Evolutionary conservation across 2,888 invertebrate species (phyloP).

Genomic region (Eupeodes latifasciatus): DNA sequence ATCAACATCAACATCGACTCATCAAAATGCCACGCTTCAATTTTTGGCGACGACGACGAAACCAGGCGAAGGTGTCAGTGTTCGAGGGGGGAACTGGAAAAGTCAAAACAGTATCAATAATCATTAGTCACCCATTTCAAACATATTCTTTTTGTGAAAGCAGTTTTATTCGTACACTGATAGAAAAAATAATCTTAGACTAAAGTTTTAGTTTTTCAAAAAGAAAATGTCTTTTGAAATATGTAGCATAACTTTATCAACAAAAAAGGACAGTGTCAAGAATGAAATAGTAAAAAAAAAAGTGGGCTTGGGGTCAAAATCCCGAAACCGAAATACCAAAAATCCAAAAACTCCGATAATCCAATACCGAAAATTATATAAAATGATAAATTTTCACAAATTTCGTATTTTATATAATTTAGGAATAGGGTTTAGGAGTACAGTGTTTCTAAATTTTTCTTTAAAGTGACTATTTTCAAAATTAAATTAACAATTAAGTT

Average conservation of each 20-base stretch:
- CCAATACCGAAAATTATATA: too few species aligned
- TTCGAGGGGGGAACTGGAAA: conserved; percentile 37
- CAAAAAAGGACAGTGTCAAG: too few species aligned
- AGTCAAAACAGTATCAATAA: conserved; percentile 76
- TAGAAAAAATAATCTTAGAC: neutral
- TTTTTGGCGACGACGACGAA: neutral
- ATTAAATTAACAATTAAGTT: too few species aligned
- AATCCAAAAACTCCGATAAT: too few species aligned
- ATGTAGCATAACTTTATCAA: neutral
- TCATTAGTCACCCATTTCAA: conserved; percentile 75
- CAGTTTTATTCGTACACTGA: conserved; percentile 7
- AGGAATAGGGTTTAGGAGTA: too few species aligned
- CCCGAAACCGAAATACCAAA: too few species aligned
- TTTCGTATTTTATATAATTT: too few species aligned
- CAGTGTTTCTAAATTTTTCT: too few species aligned
- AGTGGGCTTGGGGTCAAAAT: too few species aligned
- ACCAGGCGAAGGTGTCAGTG: neutral
- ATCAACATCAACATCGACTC: conserved; percentile 1
- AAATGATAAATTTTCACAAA: too few species aligned
- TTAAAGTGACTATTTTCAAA: too few species aligned
- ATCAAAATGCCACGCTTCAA: conserved; percentile 18
- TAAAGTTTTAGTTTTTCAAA: neutral
- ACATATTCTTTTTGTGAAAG: conserved; percentile 46
- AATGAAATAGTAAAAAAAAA: too few species aligned
- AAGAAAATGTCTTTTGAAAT: neutral